Conservation (phyloP, 2,113 vertebrate species). For the Paedocypris sp. region DNA sequence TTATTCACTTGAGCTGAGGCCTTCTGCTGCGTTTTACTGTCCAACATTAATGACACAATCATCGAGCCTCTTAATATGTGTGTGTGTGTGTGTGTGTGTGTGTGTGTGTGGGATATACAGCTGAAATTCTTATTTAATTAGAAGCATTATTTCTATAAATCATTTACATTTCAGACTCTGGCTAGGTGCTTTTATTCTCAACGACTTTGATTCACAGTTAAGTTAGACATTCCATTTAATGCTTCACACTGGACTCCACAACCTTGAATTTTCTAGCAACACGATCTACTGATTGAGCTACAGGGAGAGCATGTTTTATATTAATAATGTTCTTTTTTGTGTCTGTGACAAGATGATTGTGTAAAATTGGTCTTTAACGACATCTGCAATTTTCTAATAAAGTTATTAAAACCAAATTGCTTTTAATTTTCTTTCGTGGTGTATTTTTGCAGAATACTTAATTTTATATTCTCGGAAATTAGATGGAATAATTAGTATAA, state of each 20-base stretch:
- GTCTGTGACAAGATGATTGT: background rate
- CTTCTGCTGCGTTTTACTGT: slow-evolving; percentile 56
- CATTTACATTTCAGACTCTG: no score
- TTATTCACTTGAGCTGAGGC: slow-evolving; percentile 59
- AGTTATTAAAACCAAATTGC: background rate
- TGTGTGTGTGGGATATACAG: background rate
- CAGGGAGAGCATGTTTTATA: background rate
- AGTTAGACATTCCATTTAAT: no score
- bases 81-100: slow-evolving; percentile 4
- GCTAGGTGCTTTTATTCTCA: no score
- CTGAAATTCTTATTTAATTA: background rate
- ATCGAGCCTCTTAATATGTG: slow-evolving; percentile 28
- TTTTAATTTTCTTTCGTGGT: background rate
- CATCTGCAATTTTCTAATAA: background rate
- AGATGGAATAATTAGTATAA: background rate
- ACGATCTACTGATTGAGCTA: no score
- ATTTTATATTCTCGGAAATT: background rate
- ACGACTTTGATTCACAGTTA: no score
- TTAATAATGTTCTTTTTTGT: background rate
- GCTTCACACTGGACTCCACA: no score
- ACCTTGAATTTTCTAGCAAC: no score
- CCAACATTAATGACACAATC: slow-evolving; percentile 55
- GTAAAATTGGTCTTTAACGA: background rate
- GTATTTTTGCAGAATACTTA: background rate
- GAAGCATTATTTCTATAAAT: background rate